Evolutionary conservation across 2,888 invertebrate species (phyloP).

Genomic region (Cyclophora punctaria): DNA sequence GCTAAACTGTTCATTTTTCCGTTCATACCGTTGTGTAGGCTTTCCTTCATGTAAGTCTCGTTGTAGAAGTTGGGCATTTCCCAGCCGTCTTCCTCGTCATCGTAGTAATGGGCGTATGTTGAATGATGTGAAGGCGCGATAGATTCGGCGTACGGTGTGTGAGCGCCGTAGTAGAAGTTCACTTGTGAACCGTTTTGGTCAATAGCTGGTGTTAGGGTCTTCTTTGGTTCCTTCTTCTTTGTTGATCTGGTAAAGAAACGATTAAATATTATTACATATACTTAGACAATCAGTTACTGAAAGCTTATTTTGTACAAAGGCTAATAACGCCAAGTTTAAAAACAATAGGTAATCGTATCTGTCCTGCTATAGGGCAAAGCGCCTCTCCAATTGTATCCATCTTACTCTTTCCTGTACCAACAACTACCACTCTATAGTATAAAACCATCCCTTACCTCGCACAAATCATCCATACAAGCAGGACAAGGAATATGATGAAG

Average conservation of each 20-base stretch:
- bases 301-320: too few species aligned
- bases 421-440: too few species aligned
- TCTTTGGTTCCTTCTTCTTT: constrained; percentile 92
- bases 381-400: too few species aligned
- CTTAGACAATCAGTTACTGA: too few species aligned
- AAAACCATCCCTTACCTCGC: constrained; percentile 76
- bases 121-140: constrained; percentile 97
- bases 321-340: too few species aligned
- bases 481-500: constrained; percentile 91
- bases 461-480: constrained; percentile 98
- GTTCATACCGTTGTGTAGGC: constrained; percentile 88
- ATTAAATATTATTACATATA: too few species aligned
- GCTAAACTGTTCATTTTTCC: constrained; percentile 95
- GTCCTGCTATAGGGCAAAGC: too few species aligned
- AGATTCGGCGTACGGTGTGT: constrained; percentile 95
- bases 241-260: constrained; percentile 76
- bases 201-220: constrained; percentile 89
- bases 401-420: too few species aligned
- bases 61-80: constrained; percentile 98
- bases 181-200: constrained; percentile 95
- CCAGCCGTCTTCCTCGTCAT: constrained; percentile 97
- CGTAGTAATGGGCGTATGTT: constrained; percentile 96
- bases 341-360: too few species aligned
- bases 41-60: constrained; percentile 96
- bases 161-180: constrained; percentile 96